Conservation (phyloP, 2,888 invertebrate species). For the Lasioglossum morio region DNA sequence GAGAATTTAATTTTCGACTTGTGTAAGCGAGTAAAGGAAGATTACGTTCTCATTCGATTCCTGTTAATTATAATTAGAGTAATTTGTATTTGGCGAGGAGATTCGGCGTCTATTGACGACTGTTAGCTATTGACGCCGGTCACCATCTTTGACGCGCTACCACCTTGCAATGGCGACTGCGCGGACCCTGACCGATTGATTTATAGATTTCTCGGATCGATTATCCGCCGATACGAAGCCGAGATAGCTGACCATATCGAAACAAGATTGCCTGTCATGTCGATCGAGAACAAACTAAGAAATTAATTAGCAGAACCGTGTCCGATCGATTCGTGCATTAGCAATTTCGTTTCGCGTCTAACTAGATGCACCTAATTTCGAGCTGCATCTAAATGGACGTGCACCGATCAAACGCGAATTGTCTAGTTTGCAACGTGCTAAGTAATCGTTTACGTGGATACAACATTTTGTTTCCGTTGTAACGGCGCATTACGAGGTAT, state of each 20-base stretch:
- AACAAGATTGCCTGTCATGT: constrained; percentile 5
- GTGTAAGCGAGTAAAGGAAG: background rate
- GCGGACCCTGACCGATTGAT: constrained; percentile 35
- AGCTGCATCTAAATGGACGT: background rate
- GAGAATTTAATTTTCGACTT: background rate
- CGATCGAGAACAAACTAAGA: background rate
- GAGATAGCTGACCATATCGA: background rate
- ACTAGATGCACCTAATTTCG: background rate
- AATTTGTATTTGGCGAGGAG: background rate
- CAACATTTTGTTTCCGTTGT: constrained; percentile 9
- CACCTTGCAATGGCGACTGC: constrained; percentile 50
- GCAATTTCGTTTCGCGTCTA: background rate
- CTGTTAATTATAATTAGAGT: background rate
- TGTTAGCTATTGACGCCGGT: constrained; percentile 55
- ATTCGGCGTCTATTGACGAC: background rate
- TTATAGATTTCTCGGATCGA: constrained; percentile 30
- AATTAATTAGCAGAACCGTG: constrained; percentile 5
- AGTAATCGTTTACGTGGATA: background rate
- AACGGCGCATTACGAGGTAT: background rate
- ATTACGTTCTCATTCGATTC: background rate
- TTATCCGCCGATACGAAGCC: background rate
- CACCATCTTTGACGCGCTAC: constrained; percentile 53
- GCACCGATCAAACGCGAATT: background rate
- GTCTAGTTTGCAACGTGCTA: background rate
- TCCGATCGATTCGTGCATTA: background rate